These are phyloP conservation scores for Carcinoscorpius rotundicauda DNA, from an alignment of 1,140 invertebrate genomes.

Conservation along the genomic window DNA sequence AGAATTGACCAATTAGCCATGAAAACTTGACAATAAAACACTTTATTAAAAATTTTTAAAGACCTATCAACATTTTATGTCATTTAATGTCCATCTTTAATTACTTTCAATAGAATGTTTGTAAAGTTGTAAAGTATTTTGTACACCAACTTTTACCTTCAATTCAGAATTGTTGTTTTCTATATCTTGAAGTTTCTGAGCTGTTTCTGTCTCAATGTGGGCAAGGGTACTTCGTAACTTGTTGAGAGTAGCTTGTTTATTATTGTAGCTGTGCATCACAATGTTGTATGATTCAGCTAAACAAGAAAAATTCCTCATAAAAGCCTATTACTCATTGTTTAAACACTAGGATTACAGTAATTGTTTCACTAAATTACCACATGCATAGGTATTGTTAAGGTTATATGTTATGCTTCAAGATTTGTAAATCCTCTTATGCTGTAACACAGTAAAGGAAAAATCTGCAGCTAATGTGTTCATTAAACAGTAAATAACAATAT, in stretches of 20 bases:
- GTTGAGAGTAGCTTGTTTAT: conserved; percentile 60
- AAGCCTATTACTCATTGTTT: no score
- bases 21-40: not conserved
- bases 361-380: no score
- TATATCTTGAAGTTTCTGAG: conserved; percentile 62
- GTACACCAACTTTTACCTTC: conserved; percentile 12
- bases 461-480: no score
- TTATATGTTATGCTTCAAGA: no score
- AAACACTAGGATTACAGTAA: no score
- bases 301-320: conserved; percentile 9
- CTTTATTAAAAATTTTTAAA: not conserved
- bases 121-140: not conserved
- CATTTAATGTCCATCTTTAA: not conserved
- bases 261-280: conserved; percentile 59
- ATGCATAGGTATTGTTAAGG: no score
- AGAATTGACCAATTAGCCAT: no score
- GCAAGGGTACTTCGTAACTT: conserved; percentile 63
- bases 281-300: conserved; percentile 50
- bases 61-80: not conserved
- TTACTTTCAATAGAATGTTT: not conserved
- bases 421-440: no score
- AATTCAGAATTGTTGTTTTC: conserved; percentile 68
- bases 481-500: no score
- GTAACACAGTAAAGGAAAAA: no score
- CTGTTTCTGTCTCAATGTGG: conserved; percentile 49